Percentiles rank a stretch among this genome's conserved stretches.
Evolutionary conservation across 2,797 vertebrate species (phyloP).

Genomic region (Gymnothorax reevesii): DNA sequence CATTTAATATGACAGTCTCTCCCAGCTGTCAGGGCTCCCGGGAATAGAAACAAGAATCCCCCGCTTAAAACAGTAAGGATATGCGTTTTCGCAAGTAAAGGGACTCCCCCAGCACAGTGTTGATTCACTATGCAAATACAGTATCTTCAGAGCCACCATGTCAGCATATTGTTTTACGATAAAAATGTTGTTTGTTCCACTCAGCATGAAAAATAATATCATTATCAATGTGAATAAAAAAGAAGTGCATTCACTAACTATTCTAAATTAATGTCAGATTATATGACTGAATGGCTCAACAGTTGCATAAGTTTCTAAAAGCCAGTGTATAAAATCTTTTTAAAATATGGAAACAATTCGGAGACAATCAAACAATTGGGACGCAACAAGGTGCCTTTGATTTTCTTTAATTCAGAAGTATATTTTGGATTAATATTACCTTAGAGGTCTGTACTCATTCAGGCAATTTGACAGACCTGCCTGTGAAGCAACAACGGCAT

Average conservation of each 20-base stretch:
- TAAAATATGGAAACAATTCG: background rate
- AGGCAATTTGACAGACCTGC: background rate
- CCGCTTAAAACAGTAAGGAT: background rate
- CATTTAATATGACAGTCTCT: background rate
- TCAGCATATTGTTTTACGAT: background rate
- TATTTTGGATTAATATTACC: too few species aligned
- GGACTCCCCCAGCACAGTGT: background rate
- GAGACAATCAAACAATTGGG: background rate
- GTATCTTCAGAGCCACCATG: background rate
- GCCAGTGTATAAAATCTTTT: background rate
- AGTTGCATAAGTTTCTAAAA: slow-evolving; percentile 64
- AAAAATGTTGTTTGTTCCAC: background rate
- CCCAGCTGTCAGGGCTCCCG: background rate
- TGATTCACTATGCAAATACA: background rate
- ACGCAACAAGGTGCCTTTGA: too few species aligned
- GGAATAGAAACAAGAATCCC: background rate
- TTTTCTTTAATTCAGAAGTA: too few species aligned
- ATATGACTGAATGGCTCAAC: slow-evolving; percentile 59
- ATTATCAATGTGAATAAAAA: background rate
- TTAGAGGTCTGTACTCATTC: background rate
- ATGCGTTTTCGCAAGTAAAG: background rate
- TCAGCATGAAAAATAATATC: background rate
- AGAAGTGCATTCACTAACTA: background rate
- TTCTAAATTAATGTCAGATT: background rate
- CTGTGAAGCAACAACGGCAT: background rate